Evolutionary conservation across 2,113 vertebrate species (phyloP).

Genomic region (Bos javanicus): DNA sequence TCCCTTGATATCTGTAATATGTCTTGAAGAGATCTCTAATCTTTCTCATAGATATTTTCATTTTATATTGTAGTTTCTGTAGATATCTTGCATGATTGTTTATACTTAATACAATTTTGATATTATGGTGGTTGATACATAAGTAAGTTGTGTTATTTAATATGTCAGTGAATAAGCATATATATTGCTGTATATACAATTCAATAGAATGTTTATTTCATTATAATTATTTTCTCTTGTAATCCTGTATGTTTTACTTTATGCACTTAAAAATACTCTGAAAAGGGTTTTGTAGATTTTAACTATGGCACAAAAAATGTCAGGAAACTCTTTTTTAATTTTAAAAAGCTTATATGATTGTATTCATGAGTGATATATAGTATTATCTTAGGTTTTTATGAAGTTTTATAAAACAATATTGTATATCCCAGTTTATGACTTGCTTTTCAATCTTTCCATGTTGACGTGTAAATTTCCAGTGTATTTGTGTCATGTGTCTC

Average conservation of each 20-base stretch:
- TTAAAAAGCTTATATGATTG: background rate
- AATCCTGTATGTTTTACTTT: background rate
- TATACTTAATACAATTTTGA: background rate
- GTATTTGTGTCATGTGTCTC: background rate
- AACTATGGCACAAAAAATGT: background rate
- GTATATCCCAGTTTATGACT: background rate
- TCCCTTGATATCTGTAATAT: background rate
- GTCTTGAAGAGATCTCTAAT: background rate
- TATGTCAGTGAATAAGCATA: background rate
- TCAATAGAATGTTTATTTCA: background rate
- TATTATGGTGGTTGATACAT: background rate
- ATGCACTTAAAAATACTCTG: background rate
- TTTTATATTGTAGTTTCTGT: background rate
- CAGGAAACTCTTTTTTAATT: background rate
- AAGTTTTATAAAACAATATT: background rate
- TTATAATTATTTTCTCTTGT: background rate
- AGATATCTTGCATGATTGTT: background rate
- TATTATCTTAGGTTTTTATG: background rate
- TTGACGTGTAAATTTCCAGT: background rate
- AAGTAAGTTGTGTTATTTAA: background rate
- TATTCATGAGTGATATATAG: background rate
- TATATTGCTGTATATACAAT: background rate
- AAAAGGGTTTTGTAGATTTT: background rate
- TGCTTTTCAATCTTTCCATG: background rate
- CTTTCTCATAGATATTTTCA: background rate